These are phyloP conservation scores for Oreochromis tanganicae DNA, from an alignment of 2,113 vertebrate genomes.

Conservation along the genomic window DNA sequence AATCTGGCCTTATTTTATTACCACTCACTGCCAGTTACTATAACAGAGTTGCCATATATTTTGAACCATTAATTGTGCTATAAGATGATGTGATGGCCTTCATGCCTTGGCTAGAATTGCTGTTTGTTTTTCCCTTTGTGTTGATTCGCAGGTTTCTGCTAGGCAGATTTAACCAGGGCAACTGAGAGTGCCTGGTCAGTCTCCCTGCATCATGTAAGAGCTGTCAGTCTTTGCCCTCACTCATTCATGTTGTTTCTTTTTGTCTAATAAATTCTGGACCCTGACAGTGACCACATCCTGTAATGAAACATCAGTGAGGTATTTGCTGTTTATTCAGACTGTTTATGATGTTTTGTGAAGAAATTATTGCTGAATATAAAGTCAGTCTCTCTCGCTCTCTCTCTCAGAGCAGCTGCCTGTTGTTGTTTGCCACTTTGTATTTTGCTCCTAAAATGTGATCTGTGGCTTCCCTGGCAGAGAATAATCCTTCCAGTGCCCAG, in stretches of 20 bases:
- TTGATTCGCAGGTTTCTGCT: not conserved
- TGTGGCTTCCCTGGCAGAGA: not conserved
- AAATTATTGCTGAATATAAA: not conserved
- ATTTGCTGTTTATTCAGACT: not conserved
- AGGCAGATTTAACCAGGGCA: rapidly evolving
- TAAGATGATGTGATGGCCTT: not conserved
- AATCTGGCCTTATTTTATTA: not conserved
- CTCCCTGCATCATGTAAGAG: not conserved
- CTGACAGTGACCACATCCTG: not conserved
- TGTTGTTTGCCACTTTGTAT: not conserved
- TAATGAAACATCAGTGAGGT: not conserved
- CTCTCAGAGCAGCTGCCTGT: not conserved
- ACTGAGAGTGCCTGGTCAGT: not conserved
- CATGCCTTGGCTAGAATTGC: rapidly evolving
- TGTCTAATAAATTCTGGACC: not conserved
- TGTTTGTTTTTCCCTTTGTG: not conserved
- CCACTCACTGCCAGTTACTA: not conserved
- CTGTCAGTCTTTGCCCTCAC: not conserved
- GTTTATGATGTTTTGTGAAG: not conserved
- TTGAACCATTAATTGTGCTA: not conserved
- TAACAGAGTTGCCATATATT: not conserved
- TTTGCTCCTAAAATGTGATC: not conserved
- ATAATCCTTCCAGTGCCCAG: not conserved
- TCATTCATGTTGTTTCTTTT: not conserved
- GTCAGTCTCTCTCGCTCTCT: too few relatives aligned